Evolutionary conservation across 2,888 invertebrate species (phyloP).

Genomic region (Anticlea derivata): DNA sequence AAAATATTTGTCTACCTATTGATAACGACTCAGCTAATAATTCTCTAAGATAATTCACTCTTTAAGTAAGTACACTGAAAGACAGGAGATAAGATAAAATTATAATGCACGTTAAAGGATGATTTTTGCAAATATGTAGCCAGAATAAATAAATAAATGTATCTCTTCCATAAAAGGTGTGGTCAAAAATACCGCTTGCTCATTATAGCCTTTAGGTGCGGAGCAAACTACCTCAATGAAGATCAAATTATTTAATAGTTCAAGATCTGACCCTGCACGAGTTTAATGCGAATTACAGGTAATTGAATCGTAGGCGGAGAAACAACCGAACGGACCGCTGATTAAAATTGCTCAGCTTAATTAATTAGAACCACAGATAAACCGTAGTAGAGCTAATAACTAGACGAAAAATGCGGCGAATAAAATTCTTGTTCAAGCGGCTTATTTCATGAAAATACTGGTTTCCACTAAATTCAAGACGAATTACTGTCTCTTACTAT

Average conservation of each 20-base stretch:
- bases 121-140: too few species aligned
- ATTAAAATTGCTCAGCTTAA: constrained; percentile 44
- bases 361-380: constrained; percentile 34
- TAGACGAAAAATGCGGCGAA: constrained; percentile 26
- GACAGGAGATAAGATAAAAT: constrained; percentile 12
- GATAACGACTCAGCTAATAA: background rate
- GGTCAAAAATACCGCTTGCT: constrained; percentile 6
- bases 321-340: constrained; percentile 38
- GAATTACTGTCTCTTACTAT: too few species aligned
- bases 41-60: too few species aligned
- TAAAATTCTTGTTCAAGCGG: constrained; percentile 20
- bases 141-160: too few species aligned
- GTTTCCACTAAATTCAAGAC: too few species aligned
- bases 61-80: too few species aligned
- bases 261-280: constrained; percentile 71
- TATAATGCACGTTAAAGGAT: background rate
- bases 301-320: constrained; percentile 43
- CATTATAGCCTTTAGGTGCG: constrained; percentile 4
- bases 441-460: too few species aligned
- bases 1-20: background rate
- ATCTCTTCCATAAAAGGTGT: background rate
- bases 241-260: constrained; percentile 63
- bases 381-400: background rate
- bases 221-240: constrained; percentile 18
- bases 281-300: constrained; percentile 40